Percentiles rank a stretch among this genome's conserved stretches.
Evolutionary conservation across 2,113 vertebrate genomes (phyloP).

Genomic region (Rhodinocichla rosea): DNA sequence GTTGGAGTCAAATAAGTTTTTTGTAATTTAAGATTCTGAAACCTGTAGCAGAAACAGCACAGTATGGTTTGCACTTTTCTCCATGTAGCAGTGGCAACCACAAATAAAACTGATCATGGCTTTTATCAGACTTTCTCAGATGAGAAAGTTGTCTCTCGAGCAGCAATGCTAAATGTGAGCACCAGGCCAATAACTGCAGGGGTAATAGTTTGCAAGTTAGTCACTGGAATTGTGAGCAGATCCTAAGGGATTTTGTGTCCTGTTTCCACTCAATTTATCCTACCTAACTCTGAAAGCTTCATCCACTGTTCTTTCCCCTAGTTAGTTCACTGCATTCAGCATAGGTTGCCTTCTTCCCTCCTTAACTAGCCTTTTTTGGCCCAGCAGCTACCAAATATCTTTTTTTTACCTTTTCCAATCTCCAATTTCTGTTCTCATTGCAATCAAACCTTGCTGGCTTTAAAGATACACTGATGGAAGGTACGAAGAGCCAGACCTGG

Average conservation of each 20-base stretch:
- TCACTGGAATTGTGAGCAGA: not conserved
- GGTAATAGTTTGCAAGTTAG: not conserved
- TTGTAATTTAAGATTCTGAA: not conserved
- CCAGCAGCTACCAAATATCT: not conserved
- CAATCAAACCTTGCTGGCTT: not conserved
- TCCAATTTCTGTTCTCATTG: not conserved
- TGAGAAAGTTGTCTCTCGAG: not conserved
- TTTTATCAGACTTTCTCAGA: not conserved
- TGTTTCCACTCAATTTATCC: not conserved
- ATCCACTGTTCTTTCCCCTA: not conserved
- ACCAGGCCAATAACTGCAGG: not conserved
- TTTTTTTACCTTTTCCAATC: not conserved
- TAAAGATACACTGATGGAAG: not conserved
- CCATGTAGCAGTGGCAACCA: not conserved
- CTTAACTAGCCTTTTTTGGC: not conserved
- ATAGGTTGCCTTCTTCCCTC: not conserved
- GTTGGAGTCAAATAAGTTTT: not conserved
- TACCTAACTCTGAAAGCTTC: not conserved
- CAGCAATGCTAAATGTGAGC: not conserved
- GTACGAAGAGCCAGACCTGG: fast-evolving
- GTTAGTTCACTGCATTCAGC: not conserved
- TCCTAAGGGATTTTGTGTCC: not conserved
- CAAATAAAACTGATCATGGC: not conserved
- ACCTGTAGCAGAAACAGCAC: not conserved
- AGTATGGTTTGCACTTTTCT: not conserved